A percentile compares a stretch with the other conserved stretches of the same genome.
Conservation (phyloP, 2,888 invertebrate species). For the Drosophila recens region DNA sequence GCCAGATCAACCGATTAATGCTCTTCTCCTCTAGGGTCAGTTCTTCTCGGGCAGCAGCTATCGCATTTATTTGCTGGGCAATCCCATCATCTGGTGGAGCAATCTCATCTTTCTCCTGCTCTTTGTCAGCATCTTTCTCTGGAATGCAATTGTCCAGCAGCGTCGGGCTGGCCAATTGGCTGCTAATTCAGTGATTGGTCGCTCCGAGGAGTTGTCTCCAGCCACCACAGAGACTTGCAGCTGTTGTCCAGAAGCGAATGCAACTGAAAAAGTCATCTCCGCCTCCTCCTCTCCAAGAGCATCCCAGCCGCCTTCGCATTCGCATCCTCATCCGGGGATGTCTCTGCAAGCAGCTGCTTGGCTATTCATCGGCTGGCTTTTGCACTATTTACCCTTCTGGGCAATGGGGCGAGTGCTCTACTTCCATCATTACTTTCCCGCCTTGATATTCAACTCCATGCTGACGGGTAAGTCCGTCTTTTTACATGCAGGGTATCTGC, state of each 20-base stretch:
- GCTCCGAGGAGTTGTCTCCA: background rate
- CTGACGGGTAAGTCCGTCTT: constrained; percentile 89
- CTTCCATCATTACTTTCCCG: constrained; percentile 99
- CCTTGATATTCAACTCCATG: constrained; percentile 96
- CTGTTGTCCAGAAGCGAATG: constrained; percentile 37
- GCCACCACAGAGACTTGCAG: constrained; percentile 45
- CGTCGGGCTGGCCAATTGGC: constrained; percentile 87
- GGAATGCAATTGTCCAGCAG: constrained; percentile 90
- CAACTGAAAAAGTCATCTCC: background rate
- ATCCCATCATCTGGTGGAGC: constrained; percentile 98
- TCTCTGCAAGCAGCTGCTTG: constrained; percentile 88
- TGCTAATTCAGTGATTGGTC: background rate
- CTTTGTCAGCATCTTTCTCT: constrained; percentile 89
- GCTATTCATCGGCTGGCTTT: constrained; percentile 94
- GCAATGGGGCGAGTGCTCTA: constrained; percentile 97
- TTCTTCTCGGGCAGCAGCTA: constrained; percentile 96
- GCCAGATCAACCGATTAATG: too few species aligned
- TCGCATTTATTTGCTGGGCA: constrained; percentile 95
- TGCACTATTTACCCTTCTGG: constrained; percentile 99
- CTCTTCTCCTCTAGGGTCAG: constrained; percentile 90
- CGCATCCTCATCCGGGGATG: background rate
- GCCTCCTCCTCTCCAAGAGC: background rate
- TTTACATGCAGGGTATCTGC: background rate
- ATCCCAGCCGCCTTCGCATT: background rate
- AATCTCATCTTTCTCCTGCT: constrained; percentile 91